Base-by-base conservation (phyloP, 2,888 invertebrate species). In the Drosophila falleni region DNA sequence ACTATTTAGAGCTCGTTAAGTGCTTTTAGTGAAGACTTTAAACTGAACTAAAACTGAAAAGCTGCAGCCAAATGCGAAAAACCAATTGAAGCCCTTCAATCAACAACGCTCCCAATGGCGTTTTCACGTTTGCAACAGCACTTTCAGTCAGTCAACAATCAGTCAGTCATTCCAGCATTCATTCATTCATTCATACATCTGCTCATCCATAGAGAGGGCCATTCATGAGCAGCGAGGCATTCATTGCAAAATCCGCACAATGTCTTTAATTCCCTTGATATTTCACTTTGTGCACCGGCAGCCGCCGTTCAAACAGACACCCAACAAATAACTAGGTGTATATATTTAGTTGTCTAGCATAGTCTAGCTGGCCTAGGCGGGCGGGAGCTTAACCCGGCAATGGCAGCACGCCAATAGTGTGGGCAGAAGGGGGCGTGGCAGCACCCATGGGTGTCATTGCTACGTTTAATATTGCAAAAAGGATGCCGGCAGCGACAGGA, bases 281-380 rank as follows among this genome's bases (percentile, higher is more conserved):
- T 84, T 84, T 84, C 90, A 84, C 87, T 88, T 82, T 89, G 90
- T 29, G 29, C 29, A 8, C 6, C 29, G 29, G 35, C 35, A 23
- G 42, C 3, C 11, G 39, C 44, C 56, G 56, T 51, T 71, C 76
- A 71, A 67, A 71, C 75, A 85, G 80, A 82, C 87, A 87, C 76
- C 89, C 87, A 79, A 86, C 90, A 88, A 88, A 89, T 89, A 89
- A 80, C 90, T 82, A 89, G 90, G 84, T 84, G 90, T 89, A 89
- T 86, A 80, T 89, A 89, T 86, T 84, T 86, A 83, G 90, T 86
- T 84, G 90, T 83, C 87, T 89, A 74, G 90, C 89, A 82, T 88
- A 37, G 58, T 58, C 35, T 15, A 5, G 29, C 41, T 23, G 55
- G 35, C 46, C 42, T 19, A 42, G 53, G 11, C 26, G 29, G 53